Evolutionary conservation across 2,888 invertebrate species (phyloP).

Genomic region (Trichogramma evanescens): DNA sequence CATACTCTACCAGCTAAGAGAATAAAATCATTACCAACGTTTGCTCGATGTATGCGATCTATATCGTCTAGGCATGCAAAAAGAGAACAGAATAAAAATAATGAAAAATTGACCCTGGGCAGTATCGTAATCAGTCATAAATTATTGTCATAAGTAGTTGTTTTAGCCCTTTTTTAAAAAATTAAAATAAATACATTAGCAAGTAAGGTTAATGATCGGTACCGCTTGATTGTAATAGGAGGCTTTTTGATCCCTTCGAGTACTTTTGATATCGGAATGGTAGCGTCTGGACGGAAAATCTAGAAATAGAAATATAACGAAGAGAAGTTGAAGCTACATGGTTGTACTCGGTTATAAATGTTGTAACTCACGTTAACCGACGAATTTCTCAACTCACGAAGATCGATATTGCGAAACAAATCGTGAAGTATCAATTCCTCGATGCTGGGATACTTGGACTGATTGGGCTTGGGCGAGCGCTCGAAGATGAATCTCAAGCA

Average conservation of each 20-base stretch:
- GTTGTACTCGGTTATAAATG: neutral
- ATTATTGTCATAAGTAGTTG: too few relatives aligned
- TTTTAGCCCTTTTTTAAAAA: too few relatives aligned
- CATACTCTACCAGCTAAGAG: neutral
- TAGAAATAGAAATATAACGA: slow-evolving; percentile 18
- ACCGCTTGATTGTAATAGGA: slow-evolving; percentile 32
- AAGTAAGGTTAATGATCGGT: neutral
- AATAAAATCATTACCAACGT: slow-evolving; percentile 33
- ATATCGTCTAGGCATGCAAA: slow-evolving; percentile 40
- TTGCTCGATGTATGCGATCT: slow-evolving; percentile 33
- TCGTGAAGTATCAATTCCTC: slow-evolving; percentile 77
- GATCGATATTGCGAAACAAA: slow-evolving; percentile 80
- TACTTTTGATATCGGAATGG: slow-evolving; percentile 39
- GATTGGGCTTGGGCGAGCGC: slow-evolving; percentile 49
- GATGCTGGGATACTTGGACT: slow-evolving; percentile 62
- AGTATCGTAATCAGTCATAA: too few relatives aligned
- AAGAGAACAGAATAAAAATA: slow-evolving; percentile 21
- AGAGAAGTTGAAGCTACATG: neutral
- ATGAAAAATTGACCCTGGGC: neutral
- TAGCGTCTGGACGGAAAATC: slow-evolving; percentile 44
- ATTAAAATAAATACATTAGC: too few relatives aligned
- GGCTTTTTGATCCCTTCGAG: slow-evolving; percentile 41
- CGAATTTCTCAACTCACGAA: slow-evolving; percentile 79
- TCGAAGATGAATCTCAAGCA: slow-evolving; percentile 74
- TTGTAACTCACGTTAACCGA: slow-evolving; percentile 62